Conservation (phyloP, 2,113 vertebrate species). For the Scytalopus superciliaris region DNA sequence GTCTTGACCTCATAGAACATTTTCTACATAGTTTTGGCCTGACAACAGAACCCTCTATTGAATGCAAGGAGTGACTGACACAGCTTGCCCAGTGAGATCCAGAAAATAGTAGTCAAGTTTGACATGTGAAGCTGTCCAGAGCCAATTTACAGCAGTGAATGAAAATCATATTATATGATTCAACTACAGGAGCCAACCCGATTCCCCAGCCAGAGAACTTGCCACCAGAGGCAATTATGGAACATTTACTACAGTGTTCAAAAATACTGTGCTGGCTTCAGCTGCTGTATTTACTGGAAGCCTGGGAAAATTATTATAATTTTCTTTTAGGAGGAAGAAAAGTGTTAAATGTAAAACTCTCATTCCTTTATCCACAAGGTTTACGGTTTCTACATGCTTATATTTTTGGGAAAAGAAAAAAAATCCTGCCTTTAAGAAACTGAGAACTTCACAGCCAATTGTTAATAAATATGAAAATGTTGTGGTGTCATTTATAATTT, state of each 20-base stretch:
- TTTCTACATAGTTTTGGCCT: not conserved
- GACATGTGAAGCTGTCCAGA: slow-evolving; percentile 43
- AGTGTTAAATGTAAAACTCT: not conserved
- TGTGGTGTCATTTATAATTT: not conserved
- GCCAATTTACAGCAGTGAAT: slow-evolving; percentile 7
- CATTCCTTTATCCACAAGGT: not conserved
- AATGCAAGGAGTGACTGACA: not conserved
- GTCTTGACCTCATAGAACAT: not conserved
- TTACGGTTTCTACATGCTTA: not conserved
- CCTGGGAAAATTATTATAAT: not conserved
- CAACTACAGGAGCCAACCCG: slow-evolving; percentile 7
- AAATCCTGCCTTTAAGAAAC: not conserved
- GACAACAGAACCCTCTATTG: not conserved
- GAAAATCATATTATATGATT: slow-evolving; percentile 28
- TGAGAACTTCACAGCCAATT: not conserved
- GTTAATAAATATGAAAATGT: not conserved
- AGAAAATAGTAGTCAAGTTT: not conserved
- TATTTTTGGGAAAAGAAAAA: not conserved
- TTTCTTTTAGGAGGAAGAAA: not conserved
- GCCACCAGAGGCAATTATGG: slow-evolving; percentile 40
- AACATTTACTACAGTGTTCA: slow-evolving; percentile 30
- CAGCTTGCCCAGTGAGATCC: not conserved
- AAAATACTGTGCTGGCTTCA: slow-evolving; percentile 27
- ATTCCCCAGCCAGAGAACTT: slow-evolving; percentile 26
- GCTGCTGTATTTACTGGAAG: slow-evolving; percentile 39